A percentile compares a stretch with the other conserved stretches of the same genome.
These are phyloP conservation scores for Dendropsophus ebraccatus DNA, from an alignment of 2,113 vertebrate species.

Conservation along the genomic window DNA sequence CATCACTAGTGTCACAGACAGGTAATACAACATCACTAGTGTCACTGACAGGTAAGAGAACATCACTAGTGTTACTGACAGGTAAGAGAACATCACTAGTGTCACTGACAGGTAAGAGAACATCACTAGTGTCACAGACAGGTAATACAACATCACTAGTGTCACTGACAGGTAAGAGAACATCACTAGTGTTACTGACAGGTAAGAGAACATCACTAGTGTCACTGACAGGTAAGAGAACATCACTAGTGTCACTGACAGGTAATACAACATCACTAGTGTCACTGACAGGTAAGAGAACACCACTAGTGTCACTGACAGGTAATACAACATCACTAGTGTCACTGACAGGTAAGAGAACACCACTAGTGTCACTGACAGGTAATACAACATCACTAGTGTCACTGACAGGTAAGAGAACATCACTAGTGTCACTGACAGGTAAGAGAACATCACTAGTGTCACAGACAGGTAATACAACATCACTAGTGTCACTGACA, in stretches of 20 bases:
- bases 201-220: neutral
- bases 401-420: neutral
- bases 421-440: neutral
- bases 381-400: too few species aligned
- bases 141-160: neutral
- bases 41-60: too few species aligned
- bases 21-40: neutral
- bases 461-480: neutral
- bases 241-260: neutral
- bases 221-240: neutral
- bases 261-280: neutral
- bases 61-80: neutral
- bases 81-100: neutral
- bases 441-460: neutral
- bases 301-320: neutral
- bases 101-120: neutral
- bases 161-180: neutral
- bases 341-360: too few species aligned
- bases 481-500: neutral
- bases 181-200: neutral
- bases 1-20: neutral
- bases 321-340: neutral
- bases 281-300: neutral
- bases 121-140: neutral
- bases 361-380: too few species aligned